A percentile compares a stretch with the other conserved stretches of the same genome.
Evolutionary conservation across 2,797 vertebrate species (phyloP).

Genomic region (Serranus cabrilla): DNA sequence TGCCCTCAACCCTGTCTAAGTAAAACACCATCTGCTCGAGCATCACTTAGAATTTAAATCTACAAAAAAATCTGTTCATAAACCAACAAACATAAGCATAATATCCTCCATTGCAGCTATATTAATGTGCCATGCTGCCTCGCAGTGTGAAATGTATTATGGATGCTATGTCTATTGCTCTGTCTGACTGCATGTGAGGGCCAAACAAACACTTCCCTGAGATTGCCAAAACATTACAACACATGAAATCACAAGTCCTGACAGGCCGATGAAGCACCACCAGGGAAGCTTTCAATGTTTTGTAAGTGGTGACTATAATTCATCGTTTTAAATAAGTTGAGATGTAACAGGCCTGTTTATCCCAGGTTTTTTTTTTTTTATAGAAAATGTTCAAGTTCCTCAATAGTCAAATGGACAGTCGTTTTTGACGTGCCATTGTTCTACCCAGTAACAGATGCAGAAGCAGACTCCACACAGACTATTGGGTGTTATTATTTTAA

Average conservation of each 20-base stretch:
- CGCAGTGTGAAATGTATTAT: neutral
- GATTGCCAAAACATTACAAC: neutral
- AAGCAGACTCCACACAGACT: neutral
- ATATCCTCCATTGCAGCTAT: neutral
- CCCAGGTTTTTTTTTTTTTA: neutral
- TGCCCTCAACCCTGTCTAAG: neutral
- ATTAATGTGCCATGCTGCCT: neutral
- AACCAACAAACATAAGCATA: neutral
- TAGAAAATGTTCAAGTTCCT: neutral
- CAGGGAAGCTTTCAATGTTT: neutral
- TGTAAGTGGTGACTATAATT: neutral
- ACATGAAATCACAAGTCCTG: neutral
- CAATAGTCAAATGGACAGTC: neutral
- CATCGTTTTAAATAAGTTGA: neutral
- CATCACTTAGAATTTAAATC: neutral
- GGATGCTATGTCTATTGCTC: neutral
- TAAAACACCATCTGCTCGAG: neutral
- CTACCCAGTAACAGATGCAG: neutral
- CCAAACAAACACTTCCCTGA: neutral
- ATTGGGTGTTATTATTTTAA: neutral
- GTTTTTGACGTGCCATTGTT: neutral
- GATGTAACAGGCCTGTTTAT: neutral
- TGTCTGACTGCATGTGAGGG: neutral
- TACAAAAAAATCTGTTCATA: neutral
- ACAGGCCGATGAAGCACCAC: neutral